These are phyloP conservation scores for Podocnemis expansa DNA, from an alignment of 2,113 vertebrate species.

Conservation along the genomic window DNA sequence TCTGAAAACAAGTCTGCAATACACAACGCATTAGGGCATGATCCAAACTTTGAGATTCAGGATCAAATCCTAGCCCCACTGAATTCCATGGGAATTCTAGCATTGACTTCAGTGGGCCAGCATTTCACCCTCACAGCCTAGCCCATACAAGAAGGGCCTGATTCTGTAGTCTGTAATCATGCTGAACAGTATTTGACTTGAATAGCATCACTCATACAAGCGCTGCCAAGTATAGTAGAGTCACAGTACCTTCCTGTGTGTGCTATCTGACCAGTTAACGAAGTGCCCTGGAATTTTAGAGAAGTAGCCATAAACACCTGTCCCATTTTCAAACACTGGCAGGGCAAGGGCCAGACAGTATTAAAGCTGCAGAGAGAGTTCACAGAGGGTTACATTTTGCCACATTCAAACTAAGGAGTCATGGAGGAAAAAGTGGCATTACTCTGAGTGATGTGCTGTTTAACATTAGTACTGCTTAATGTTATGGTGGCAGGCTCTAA, in stretches of 20 bases:
- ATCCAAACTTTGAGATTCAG: accelerated
- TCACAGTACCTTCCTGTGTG: neutral
- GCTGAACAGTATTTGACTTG: accelerated
- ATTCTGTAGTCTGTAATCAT: accelerated
- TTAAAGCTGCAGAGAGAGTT: neutral
- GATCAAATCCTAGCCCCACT: neutral
- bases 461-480: neutral
- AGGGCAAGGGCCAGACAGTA: neutral
- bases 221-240: accelerated
- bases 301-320: neutral
- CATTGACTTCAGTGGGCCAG: neutral
- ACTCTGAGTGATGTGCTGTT: neutral
- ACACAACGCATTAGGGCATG: neutral
- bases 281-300: neutral
- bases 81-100: neutral
- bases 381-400: neutral
- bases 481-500: neutral
- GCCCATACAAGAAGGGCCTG: neutral
- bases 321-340: neutral
- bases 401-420: accelerated
- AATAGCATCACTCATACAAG: neutral
- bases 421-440: neutral
- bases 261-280: neutral
- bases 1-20: neutral
- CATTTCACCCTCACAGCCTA: neutral